Base-by-base conservation (phyloP, 1,140 invertebrate genomes). In the Zaprionus gabonicus region DNA sequence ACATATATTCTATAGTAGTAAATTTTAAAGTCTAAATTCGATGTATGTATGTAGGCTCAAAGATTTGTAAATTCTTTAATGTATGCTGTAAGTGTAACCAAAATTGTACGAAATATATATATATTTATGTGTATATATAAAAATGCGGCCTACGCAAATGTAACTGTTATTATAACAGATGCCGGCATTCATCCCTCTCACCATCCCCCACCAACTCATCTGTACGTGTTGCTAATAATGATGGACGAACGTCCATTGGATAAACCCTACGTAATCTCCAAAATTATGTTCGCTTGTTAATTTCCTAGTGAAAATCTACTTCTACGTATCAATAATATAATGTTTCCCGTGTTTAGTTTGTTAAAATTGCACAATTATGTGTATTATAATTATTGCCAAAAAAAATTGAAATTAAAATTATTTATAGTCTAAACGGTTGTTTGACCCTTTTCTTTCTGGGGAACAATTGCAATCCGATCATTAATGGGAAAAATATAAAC, bases 31-130 rank as follows among this genome's bases (percentile, higher is more conserved):
- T 66, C 78, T 69, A 86, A 85, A 85, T 85, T 80, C 10, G 6
- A n/a, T 46, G 36, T 81, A 79, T 80, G 76, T 78, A 86, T 80
- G 63, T 86, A 84, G 77, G 78, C 58, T 81, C 81, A 81, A 84
- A 79, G 13, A 73, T 78, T 67, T 87, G 85, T 88, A 88, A 84
- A 88, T 79, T 74, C 55, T 75, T 63, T 57, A 56, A 46, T 31
- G 23, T 78, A 71, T 71, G 60, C 67, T 76, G 17, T 68, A 86
- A 77, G 73, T 76, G 82, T 71, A 76, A 64, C 31, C 55, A 38
- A 76, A 76, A 71, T 76, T 71, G 55, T 76, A 76, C 57, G 69
- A 74, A 71, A 74, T 69, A 76, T 72, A 72, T 71, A 31, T 56
- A 76, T 67, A 72, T 71, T 23, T 23, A 23, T 23, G 23, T 23